These are phyloP conservation scores for Cephus rjabovi DNA, from an alignment of 2,888 invertebrate species.

Conservation along the genomic window DNA sequence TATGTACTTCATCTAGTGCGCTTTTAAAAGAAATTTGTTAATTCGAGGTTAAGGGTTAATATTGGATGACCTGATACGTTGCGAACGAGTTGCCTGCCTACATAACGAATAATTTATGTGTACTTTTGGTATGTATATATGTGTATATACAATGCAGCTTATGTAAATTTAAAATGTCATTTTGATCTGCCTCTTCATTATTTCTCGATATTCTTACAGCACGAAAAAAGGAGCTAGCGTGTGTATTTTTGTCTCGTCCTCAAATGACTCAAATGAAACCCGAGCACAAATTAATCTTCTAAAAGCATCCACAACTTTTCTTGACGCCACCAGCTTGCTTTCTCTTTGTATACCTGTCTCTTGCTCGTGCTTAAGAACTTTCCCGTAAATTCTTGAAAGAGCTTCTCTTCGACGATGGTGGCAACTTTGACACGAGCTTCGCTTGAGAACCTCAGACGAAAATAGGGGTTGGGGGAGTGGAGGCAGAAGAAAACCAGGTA, in stretches of 20 bases:
- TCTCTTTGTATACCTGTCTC: neutral
- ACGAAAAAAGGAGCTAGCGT: neutral
- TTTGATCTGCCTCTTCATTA: neutral
- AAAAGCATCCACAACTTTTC: slow-evolving; percentile 35
- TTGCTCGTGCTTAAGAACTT: slow-evolving; percentile 8
- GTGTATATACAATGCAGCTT: neutral
- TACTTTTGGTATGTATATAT: neutral
- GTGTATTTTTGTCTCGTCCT: neutral
- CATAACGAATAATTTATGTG: neutral
- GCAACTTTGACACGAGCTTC: slow-evolving; percentile 32
- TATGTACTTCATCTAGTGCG: neutral
- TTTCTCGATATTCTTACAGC: neutral
- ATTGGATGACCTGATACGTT: neutral
- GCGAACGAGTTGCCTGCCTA: neutral
- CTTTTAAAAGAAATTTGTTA: neutral
- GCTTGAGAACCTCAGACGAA: slow-evolving; percentile 2
- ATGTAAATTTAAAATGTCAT: neutral
- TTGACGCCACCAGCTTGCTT: slow-evolving; percentile 8
- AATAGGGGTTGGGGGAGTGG: slow-evolving; percentile 8
- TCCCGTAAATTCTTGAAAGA: slow-evolving; percentile 26
- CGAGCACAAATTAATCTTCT: slow-evolving; percentile 40
- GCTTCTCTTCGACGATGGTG: slow-evolving; percentile 23
- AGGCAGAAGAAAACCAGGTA: neutral
- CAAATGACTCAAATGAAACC: neutral
- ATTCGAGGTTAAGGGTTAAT: neutral